Evolutionary conservation across 2,113 vertebrate genomes (phyloP), one percentile per base, ranked within the genome.

Genomic region (Etia nguti): DNA sequence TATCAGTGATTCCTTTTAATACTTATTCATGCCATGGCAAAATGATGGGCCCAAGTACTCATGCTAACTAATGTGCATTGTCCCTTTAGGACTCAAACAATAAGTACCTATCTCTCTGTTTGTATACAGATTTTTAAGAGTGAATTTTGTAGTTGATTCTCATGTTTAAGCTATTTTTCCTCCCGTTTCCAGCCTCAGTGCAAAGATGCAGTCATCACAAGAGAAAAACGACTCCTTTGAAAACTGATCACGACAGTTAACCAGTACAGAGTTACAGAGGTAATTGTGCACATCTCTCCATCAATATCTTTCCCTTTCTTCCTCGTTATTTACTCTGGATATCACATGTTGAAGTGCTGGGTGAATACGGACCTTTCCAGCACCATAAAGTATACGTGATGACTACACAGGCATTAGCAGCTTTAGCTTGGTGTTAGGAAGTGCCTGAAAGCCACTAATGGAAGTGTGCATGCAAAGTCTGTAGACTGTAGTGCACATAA

Each of bases 361-460:
- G 56, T 59, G 50, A 22, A 80, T 43, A 34, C 56, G 26, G 18
- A 79, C 54, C 90, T 90, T 86, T 87, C 82, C 54, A 79, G 84
- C 80, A 73, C 20, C 81, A 75, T 89, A 41, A 90, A 90, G 90
- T 86, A 62, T 36, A 50, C 52, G 24, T 86, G 75, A 87, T 83
- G 81, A 87, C 79, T 88, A 56, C 60, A 60, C 62, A 82, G 22
- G 73, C 93, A 89, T 95, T 91, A 93, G 81, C 83, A 62, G 79
- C 48, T 91, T 89, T 12, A 83, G 79, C 70, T 65, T 56, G 70
- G 79, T 82, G 82, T 38, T 79, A 60, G 82, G 81, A 62, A 34
- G 60, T 12, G 89, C 59, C 90, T 92, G 80, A 94, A 91, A 94
- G 90, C 87, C 87, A 73, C 90, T 94, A 94, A 94, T 94, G 95